Evolutionary conservation across 2,888 invertebrate genomes (phyloP).

Genomic region (Liposcelis brunnea): DNA sequence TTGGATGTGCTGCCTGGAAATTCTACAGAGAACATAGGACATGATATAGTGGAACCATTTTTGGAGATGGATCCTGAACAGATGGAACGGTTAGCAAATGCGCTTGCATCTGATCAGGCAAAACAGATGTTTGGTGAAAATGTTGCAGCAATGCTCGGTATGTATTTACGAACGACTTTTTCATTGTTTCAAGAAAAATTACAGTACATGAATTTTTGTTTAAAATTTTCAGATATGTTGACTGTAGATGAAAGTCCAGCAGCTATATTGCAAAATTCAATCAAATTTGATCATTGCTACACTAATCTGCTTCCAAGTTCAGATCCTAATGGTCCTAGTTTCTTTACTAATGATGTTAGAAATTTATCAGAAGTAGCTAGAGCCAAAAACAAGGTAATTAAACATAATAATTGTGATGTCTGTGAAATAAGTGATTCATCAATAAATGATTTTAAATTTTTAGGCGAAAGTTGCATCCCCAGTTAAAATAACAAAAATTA

Average conservation of each 20-base stretch:
- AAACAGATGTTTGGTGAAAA: conserved; percentile 33
- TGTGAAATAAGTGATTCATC: too few relatives aligned
- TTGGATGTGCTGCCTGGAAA: conserved; percentile 7
- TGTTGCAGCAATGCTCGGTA: conserved; percentile 30
- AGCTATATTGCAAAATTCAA: conserved; percentile 35
- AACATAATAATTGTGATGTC: too few relatives aligned
- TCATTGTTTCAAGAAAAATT: background rate
- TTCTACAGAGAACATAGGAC: conserved; percentile 9
- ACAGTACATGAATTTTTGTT: conserved; percentile 8
- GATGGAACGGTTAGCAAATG: conserved; percentile 31
- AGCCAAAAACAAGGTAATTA: too few relatives aligned
- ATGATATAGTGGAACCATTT: conserved; percentile 27
- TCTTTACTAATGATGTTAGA: conserved; percentile 20
- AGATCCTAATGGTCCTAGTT: conserved; percentile 27
- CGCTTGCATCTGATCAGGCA: conserved; percentile 33
- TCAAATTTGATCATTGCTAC: conserved; percentile 67
- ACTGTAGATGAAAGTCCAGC: conserved; percentile 30
- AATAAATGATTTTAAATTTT: too few relatives aligned
- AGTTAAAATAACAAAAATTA: conserved; percentile 8
- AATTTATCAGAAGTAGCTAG: too few relatives aligned
- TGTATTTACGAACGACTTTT: too few relatives aligned
- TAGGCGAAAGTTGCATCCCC: too few relatives aligned
- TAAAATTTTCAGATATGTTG: conserved; percentile 24
- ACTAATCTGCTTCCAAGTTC: conserved; percentile 48
- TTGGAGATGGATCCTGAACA: conserved; percentile 34